Evolutionary conservation across 2,888 invertebrate genomes (phyloP), one percentile per base, ranked within the genome.

Genomic region (Scaptomyza tumidula): DNA sequence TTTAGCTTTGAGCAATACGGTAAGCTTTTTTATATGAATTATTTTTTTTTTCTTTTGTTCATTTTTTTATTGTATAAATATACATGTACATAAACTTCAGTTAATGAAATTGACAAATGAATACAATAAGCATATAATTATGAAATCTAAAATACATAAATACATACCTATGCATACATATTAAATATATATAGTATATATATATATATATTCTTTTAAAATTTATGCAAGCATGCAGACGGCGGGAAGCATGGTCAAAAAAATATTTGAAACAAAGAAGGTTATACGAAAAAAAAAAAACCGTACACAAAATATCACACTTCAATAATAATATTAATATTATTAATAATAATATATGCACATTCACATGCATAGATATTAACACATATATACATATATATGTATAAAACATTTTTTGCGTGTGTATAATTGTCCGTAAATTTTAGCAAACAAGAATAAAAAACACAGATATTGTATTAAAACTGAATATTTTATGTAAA

Each of bases 401-500:
- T 63, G 33, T 66, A 71, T 62, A 64, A 27, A 70, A 27, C 19
- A 61, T 74, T 65, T 85, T 78, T 76, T 69, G 70, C 48, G 78
- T 90, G 78, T 88, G 83, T 84, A 81, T 89, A 88, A 89, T 89
- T 91, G 90, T 90, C 90, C 91, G 91, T 90, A 90, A 83, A 75
- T 90, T 90, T 90, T 87, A 89, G 88, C 82, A 63, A 78, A 71
- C 74, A 60, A 68, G 54, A 49, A 77, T 78, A 57, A 48, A 52
- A 37, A 31, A 33, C 53, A 72, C 63, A 67, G 49, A 46, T 55
- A 76, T 46, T 77, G 59, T 63, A 77, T 67, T 53, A 68, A 73
- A 71, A 75, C 57, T 61, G 69, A 73, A 78, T 81, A 85, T 87
- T 87, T 82, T 82, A 82, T 78, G 88, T 74, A 75, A 63, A 74